Evolutionary conservation across 2,888 invertebrate genomes (phyloP).

Genomic region (Dascillus cervinus): DNA sequence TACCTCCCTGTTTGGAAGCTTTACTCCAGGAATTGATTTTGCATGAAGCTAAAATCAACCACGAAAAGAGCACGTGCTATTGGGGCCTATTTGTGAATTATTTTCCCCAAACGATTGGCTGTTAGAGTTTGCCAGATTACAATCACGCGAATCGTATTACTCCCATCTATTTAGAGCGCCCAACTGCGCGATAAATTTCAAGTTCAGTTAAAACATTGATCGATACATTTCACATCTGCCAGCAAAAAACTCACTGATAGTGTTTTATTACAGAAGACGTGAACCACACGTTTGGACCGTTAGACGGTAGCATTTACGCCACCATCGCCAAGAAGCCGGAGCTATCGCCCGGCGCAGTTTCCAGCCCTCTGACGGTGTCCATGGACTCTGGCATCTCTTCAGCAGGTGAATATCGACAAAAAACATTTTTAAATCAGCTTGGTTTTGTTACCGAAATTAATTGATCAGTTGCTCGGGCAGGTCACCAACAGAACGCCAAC

Average conservation of each 20-base stretch:
- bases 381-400: slow-evolving; percentile 89
- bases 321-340: slow-evolving; percentile 49
- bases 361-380: slow-evolving; percentile 75
- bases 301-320: slow-evolving; percentile 88
- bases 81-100: too few species aligned
- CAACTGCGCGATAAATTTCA: too few species aligned
- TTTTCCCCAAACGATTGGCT: too few species aligned
- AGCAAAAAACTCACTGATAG: too few species aligned
- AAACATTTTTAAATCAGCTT: not conserved
- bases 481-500: slow-evolving; percentile 43
- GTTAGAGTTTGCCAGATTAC: too few species aligned
- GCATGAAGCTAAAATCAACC: too few species aligned
- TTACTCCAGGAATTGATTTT: too few species aligned
- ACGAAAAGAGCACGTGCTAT: too few species aligned
- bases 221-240: not conserved
- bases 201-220: too few species aligned
- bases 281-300: slow-evolving; percentile 73
- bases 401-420: slow-evolving; percentile 42
- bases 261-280: slow-evolving; percentile 51
- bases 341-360: slow-evolving; percentile 46
- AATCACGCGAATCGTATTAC: too few species aligned
- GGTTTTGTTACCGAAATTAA: not conserved
- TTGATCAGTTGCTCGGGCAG: slow-evolving; percentile 22
- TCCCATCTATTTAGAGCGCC: too few species aligned
- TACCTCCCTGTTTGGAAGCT: too few species aligned